A percentile compares a stretch with the other conserved stretches of the same genome.
These are phyloP conservation scores for Megalops cyprinoides DNA, from an alignment of 2,797 vertebrate genomes.

Conservation along the genomic window DNA sequence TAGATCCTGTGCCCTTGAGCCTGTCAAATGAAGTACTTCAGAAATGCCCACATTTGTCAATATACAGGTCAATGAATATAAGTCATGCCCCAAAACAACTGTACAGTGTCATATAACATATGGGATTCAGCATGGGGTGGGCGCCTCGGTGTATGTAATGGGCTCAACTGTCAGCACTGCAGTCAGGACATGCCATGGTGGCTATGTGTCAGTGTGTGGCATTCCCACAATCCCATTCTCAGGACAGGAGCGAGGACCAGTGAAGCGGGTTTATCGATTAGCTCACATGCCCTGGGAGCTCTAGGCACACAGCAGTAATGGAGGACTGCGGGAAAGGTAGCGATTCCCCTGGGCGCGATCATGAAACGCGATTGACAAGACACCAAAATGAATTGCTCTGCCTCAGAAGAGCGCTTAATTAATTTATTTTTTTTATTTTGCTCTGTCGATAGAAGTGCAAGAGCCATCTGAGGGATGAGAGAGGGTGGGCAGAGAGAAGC, in stretches of 20 bases:
- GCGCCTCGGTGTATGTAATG: neutral
- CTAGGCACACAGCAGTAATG: neutral
- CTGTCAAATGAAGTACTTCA: no score
- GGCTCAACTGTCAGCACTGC: neutral
- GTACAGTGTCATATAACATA: neutral
- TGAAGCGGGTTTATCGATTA: neutral
- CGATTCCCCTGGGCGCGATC: neutral
- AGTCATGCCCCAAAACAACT: neutral
- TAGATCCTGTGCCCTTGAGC: neutral
- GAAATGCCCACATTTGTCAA: no score
- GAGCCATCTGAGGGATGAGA: neutral
- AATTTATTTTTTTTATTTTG: neutral
- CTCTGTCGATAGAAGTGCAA: neutral
- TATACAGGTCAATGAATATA: no score
- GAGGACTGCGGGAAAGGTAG: neutral
- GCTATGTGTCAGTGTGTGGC: neutral
- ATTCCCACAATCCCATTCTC: neutral
- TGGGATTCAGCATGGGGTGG: neutral
- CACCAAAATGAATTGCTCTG: constrained; percentile 1
- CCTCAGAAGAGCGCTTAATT: neutral
- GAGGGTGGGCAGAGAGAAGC: neutral
- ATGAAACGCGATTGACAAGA: neutral
- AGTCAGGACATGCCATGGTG: neutral
- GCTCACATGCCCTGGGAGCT: neutral
- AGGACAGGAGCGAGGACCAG: neutral